phyloP scores from a whole-genome alignment of 2,888 invertebrate genomes.

The Lycocerus yunnanus region DNA sequence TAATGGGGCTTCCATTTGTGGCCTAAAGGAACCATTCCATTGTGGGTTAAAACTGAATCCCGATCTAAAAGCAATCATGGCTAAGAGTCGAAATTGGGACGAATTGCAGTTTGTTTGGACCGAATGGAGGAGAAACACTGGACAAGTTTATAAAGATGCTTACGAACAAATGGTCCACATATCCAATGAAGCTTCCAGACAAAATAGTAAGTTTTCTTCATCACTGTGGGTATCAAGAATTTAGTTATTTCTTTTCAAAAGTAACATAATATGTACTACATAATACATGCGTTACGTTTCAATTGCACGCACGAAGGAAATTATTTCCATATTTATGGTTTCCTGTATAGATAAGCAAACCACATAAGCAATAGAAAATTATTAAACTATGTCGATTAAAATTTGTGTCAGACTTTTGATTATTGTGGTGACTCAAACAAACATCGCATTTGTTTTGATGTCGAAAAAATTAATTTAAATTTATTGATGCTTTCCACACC shows the following conservation, averaged over 20 bases:
- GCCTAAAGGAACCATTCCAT: conserved; percentile 80
- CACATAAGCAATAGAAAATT: neutral
- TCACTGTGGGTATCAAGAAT: neutral
- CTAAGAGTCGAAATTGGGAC: conserved; percentile 82
- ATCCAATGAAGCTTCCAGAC: conserved; percentile 78
- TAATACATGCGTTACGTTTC: neutral
- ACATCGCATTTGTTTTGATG: neutral
- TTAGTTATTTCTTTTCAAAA: neutral
- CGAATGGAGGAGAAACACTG: conserved; percentile 87
- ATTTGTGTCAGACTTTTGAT: neutral
- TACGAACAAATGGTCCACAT: conserved; percentile 80
- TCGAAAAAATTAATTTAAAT: neutral
- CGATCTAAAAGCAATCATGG: conserved; percentile 78
- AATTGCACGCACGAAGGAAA: neutral
- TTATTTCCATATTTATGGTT: neutral
- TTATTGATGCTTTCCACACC: neutral
- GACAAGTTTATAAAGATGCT: conserved; percentile 75
- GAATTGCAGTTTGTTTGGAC: conserved; percentile 88
- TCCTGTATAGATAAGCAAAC: neutral
- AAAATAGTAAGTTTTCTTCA: conserved; percentile 71
- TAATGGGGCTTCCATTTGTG: conserved; percentile 83
- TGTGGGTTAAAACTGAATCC: conserved; percentile 83
- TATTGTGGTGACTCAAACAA: neutral
- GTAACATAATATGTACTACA: neutral
- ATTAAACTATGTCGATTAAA: neutral